These are phyloP conservation scores for Calliopsis andreniformis DNA, from an alignment of 1,140 invertebrate species.

Conservation along the genomic window DNA sequence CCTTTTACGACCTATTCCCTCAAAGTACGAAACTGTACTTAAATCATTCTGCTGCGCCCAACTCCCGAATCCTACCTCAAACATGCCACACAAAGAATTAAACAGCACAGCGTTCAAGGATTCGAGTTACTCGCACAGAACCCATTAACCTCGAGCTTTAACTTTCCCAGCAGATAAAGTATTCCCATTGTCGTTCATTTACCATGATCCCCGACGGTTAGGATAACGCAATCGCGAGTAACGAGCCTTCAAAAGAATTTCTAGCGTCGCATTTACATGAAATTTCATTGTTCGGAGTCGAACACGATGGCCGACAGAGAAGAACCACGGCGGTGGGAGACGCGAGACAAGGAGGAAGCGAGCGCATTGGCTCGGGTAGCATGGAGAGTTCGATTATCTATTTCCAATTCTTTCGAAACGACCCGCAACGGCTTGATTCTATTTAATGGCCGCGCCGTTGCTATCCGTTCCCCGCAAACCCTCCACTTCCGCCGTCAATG, in stretches of 20 bases:
- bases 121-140: too few relatives aligned
- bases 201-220: neutral
- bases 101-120: too few relatives aligned
- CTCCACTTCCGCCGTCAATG: slow-evolving; percentile 49
- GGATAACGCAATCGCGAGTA: neutral
- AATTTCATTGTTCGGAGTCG: slow-evolving; percentile 31
- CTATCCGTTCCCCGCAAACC: slow-evolving; percentile 48
- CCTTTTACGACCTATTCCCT: too few relatives aligned
- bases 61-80: too few relatives aligned
- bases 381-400: slow-evolving; percentile 59
- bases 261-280: slow-evolving; percentile 8
- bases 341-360: neutral
- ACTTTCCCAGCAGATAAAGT: neutral
- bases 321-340: neutral
- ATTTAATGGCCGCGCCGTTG: slow-evolving; percentile 59
- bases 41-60: too few relatives aligned
- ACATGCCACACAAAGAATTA: too few relatives aligned
- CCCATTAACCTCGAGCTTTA: too few relatives aligned
- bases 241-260: neutral
- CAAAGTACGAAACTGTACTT: too few relatives aligned
- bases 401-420: slow-evolving; percentile 61
- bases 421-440: slow-evolving; percentile 53
- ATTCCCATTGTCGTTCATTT: neutral
- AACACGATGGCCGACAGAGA: neutral
- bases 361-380: slow-evolving; percentile 37